Evolutionary conservation across 2,888 invertebrate genomes (phyloP), one percentile per base, ranked within the genome.

Genomic region (Drosophila ustulata): DNA sequence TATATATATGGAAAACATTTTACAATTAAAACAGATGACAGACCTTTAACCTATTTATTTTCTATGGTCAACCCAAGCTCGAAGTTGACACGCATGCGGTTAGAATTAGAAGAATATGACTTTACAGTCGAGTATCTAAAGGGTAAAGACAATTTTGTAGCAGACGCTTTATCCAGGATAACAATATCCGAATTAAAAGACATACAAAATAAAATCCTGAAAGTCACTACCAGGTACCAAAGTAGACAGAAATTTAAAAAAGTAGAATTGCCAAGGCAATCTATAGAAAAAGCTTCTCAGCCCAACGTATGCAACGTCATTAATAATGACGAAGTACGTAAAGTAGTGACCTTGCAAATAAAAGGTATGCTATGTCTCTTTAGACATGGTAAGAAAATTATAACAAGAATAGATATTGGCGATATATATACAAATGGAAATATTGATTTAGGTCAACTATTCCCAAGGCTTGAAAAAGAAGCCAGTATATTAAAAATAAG

Each of bases 31-130:
- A 26, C 26, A 2, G 26, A 26, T 5, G 1, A 26, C 5, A 26
- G 5, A 26, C 26, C 26, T 26, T 26, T 26, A 26, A 0, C 1
- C 32, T 47, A 66, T 7, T 5, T 56, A 34, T 56, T 64, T 43
- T 64, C 64, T 23, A 56, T 64, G 51, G 32, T 11, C 3, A 55
- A 63, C 13, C 55, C 63, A 4, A 50, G 49, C 30, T 63, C 41
- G 6, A 63, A 63, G 49, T 32, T 55, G 47, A 56, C 63, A 11
- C 13, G 18, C 23, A 45, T 45, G 43, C 18, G 45, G 4, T 23
- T 23, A 9, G 23, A 43, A 9, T 23, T 43, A 3, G 43, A 43
- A 23, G 43, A 23, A 43, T 43, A 43, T 23, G 8, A 63, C 25
- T 25, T 8, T 25, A 57, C 57, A 57, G 37, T 39, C 46, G 32